Conservation (phyloP, 2,797 vertebrate genomes). For the Anolis apletophallus region DNA sequence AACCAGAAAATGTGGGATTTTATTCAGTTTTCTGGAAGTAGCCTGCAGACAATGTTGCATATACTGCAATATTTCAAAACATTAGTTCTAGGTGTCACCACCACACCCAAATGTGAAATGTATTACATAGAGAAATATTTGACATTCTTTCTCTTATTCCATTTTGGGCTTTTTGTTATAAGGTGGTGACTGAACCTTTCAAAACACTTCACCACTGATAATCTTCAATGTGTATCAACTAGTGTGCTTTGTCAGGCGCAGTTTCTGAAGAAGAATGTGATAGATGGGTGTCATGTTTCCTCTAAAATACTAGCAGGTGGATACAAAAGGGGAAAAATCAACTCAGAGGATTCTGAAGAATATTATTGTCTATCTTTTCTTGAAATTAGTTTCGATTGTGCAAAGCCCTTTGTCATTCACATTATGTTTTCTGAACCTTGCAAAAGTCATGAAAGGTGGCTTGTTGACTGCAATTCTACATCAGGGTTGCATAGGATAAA, state of each 20-base stretch:
- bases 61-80: constrained; percentile 42
- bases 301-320: constrained; percentile 25
- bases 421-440: too few species aligned
- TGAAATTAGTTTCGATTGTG: not conserved
- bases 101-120: not conserved
- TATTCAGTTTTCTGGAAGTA: too few species aligned
- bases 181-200: constrained; percentile 51
- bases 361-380: not conserved
- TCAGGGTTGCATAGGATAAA: too few species aligned
- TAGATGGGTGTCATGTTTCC: not conserved
- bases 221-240: not conserved
- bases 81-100: constrained; percentile 2
- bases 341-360: not conserved
- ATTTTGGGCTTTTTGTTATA: not conserved
- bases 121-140: constrained; percentile 54
- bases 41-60: constrained; percentile 14
- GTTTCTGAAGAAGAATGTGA: constrained; percentile 18
- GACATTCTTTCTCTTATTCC: constrained; percentile 33
- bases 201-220: constrained; percentile 48
- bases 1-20: too few species aligned
- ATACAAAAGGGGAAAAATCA: not conserved
- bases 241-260: constrained; percentile 18
- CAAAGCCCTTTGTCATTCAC: not conserved
- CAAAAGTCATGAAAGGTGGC: not conserved
- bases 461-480: too few species aligned